Evolutionary conservation across 2,113 vertebrate species (phyloP).

Genomic region (Myxocyprinus asiaticus): DNA sequence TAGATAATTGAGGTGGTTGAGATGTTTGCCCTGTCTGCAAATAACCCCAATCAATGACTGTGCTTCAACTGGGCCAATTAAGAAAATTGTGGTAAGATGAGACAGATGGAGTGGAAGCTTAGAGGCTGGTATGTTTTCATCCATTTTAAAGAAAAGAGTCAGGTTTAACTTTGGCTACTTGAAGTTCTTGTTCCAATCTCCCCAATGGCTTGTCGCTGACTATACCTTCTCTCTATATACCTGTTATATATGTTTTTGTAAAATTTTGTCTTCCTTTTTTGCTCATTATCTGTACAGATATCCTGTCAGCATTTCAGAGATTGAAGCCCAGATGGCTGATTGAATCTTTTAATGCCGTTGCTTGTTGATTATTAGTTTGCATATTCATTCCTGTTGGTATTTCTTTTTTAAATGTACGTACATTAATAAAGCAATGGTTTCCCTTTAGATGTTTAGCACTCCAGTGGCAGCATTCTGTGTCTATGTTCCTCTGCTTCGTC

Average conservation of each 20-base stretch:
- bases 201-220: no score
- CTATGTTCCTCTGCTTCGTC: constrained; percentile 6
- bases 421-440: constrained; percentile 4
- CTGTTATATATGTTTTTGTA: no score
- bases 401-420: constrained; percentile 3
- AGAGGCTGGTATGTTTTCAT: neutral
- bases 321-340: neutral
- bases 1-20: constrained; percentile 86
- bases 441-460: constrained; percentile 20
- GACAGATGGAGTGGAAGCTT: constrained; percentile 83
- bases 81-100: constrained; percentile 85
- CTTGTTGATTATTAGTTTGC: neutral
- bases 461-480: constrained; percentile 16
- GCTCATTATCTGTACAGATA: neutral
- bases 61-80: constrained; percentile 90
- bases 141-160: neutral
- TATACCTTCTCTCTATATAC: no score
- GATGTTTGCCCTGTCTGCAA: constrained; percentile 83
- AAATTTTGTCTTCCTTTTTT: no score
- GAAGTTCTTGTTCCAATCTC: no score
- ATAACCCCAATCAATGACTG: constrained; percentile 92
- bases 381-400: constrained; percentile 5
- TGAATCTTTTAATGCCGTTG: constrained; percentile 8
- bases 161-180: neutral
- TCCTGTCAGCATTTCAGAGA: neutral